These are phyloP conservation scores for Arizona elegans DNA, from an alignment of 2,113 vertebrate species.

Conservation along the genomic window DNA sequence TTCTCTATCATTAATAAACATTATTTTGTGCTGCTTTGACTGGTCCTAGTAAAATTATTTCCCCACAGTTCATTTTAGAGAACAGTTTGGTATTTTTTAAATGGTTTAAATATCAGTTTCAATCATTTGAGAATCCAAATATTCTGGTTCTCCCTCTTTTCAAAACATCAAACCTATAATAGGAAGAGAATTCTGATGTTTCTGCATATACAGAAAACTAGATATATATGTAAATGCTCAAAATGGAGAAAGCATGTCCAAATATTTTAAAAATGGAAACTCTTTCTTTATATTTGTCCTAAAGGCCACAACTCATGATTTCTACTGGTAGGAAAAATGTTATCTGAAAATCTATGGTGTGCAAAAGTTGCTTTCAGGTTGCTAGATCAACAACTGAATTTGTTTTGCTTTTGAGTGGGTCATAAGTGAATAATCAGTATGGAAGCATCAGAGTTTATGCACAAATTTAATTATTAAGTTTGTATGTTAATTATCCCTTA, in stretches of 20 bases:
- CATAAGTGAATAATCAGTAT: not conserved
- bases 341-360: not conserved
- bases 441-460: not conserved
- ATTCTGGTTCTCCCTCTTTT: not conserved
- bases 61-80: not conserved
- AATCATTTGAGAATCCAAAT: not conserved
- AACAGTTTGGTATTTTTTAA: not conserved
- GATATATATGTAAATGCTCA: not conserved
- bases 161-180: not conserved
- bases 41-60: not conserved
- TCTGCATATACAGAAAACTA: not conserved
- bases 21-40: not conserved
- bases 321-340: not conserved
- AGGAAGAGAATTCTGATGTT: slow-evolving; percentile 8
- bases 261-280: not conserved
- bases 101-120: not conserved
- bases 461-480: not conserved
- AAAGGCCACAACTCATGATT: not conserved
- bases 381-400: not conserved
- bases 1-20: not conserved
- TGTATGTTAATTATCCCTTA: not conserved
- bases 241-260: not conserved
- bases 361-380: not conserved
- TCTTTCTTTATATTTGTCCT: not conserved
- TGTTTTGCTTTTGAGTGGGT: not conserved